phyloP scores from a whole-genome alignment of 2,888 invertebrate genomes.

The Parochlus steinenii region DNA sequence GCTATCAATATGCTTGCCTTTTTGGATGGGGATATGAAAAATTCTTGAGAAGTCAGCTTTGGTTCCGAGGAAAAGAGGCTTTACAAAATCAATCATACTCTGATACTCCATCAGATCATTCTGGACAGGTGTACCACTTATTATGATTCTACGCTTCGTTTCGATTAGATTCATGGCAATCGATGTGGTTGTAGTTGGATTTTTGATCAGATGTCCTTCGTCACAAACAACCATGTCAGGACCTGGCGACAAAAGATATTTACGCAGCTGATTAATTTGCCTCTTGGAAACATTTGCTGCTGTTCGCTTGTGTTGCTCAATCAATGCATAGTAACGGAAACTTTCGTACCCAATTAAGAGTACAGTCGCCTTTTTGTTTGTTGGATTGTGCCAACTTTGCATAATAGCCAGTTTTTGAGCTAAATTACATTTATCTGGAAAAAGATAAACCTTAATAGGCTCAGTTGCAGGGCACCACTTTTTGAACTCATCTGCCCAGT shows the following conservation, averaged over 20 bases:
- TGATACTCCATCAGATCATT: conserved; percentile 80
- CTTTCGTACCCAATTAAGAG: conserved; percentile 69
- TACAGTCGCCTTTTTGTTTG: too few relatives aligned
- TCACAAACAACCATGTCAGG: conserved; percentile 80
- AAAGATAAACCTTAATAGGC: too few relatives aligned
- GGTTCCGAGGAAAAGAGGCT: conserved; percentile 72
- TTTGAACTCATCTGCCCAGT: conserved; percentile 76
- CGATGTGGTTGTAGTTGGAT: conserved; percentile 55
- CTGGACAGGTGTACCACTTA: conserved; percentile 87
- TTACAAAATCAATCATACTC: conserved; percentile 84
- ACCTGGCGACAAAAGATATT: conserved; percentile 35
- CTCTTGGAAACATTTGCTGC: too few relatives aligned
- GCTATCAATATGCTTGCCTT: conserved; percentile 76
- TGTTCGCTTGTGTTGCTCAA: too few relatives aligned
- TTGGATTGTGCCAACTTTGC: too few relatives aligned
- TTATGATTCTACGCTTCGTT: conserved; percentile 56
- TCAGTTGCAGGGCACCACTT: too few relatives aligned
- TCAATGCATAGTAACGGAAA: too few relatives aligned
- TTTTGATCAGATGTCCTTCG: conserved; percentile 82
- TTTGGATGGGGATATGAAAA: conserved; percentile 73
- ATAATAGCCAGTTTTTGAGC: too few relatives aligned
- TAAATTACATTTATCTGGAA: too few relatives aligned
- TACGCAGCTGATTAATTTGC: too few relatives aligned
- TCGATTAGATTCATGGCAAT: conserved; percentile 54
- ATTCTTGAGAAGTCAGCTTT: conserved; percentile 60